Conservation (phyloP, 2,888 invertebrate species). For the Mayetiola destructor region DNA sequence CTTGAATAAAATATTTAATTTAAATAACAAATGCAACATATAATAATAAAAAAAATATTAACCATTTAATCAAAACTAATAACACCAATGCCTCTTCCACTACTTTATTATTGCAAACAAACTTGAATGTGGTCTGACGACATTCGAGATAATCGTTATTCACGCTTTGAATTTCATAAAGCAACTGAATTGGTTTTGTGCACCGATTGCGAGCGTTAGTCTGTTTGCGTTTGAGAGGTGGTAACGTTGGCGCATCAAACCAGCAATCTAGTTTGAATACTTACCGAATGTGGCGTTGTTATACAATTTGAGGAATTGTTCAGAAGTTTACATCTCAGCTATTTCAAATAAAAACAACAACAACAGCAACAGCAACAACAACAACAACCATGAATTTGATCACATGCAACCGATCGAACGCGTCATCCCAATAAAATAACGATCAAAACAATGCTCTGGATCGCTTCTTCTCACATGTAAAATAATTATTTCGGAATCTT, state of each 20-base stretch:
- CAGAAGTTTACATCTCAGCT: neutral
- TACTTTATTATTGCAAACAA: neutral
- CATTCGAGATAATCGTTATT: neutral
- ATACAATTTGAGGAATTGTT: neutral
- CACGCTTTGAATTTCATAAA: conserved; percentile 12
- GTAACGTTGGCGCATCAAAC: conserved; percentile 9
- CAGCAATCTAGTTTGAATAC: neutral
- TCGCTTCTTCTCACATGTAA: no score
- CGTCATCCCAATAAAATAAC: no score
- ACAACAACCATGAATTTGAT: no score
- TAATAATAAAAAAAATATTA: neutral
- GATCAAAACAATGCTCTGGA: no score
- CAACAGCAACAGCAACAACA: no score
- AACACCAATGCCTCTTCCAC: neutral
- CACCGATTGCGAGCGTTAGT: conserved; percentile 5
- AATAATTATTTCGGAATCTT: no score
- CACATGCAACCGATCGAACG: no score
- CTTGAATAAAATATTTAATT: neutral
- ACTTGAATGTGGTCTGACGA: neutral
- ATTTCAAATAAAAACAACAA: neutral
- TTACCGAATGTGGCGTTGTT: neutral
- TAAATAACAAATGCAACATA: neutral
- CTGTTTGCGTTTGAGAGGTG: conserved; percentile 2
- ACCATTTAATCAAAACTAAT: neutral
- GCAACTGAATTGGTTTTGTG: neutral